Base-by-base conservation (phyloP, 1,140 invertebrate genomes). In the Linepithema humile region DNA sequence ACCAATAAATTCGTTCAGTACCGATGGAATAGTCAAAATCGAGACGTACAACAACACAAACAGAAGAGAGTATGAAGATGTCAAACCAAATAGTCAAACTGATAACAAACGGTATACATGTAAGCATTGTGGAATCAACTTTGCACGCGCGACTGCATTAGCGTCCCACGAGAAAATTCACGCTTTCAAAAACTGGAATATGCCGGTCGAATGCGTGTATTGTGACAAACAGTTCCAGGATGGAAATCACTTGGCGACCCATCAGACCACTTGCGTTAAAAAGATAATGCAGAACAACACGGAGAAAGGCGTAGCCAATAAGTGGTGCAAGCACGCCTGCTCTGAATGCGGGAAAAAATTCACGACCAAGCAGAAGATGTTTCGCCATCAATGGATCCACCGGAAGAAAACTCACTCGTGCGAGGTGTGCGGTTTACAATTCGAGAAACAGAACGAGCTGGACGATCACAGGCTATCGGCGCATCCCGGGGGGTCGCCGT, bases 331-430 rank as follows among this genome's bases (percentile, higher is more conserved):
- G 72, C 94, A 95, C 57, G 90, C 92, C 0, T 95, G 95, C 80
- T 86, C 90, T 0, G 93, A 94, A 32, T 95, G 95, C 69, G 92
- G 93, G 0, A 95, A 95, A 73, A 93, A 94, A 40, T 95, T 95
- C 65, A 93, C 94, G 0, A 95, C 94, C 0, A 95, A 95, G 75
- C 95, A 95, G 73, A 95, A 95, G 77, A 94, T 95, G 93, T 95
- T 94, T 48, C 89, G 95, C 2, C 95, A 95, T 53, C 93, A 95
- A 59, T 95, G 95, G 95, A 95, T 95, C n/a, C 95, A 95, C 43
- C 89, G 95, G 0, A 95, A 95, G 35, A 95, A 95, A 65, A 95
- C 92, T 0, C 92, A 94, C 57, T 93, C 91, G 0, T 95, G 95
- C 35, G 94, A 95, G 74, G 89, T 94, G 0, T 95, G 95, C 70